Percentiles rank a stretch among this genome's conserved stretches.
Evolutionary conservation across 1,140 invertebrate genomes (phyloP).

Genomic region (Zelostemma sp.): DNA sequence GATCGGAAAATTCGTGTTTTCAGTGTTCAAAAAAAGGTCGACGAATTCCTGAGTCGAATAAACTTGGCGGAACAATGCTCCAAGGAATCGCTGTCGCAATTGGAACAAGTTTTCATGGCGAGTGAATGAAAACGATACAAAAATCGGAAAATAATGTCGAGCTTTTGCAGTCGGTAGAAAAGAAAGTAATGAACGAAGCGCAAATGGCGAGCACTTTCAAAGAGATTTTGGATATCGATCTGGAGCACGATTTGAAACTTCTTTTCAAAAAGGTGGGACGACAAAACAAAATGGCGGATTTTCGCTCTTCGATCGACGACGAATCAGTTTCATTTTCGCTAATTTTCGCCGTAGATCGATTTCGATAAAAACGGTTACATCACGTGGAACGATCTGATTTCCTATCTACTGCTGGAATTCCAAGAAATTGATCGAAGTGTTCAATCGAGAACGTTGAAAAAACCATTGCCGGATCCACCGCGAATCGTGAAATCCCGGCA

Average conservation of each 20-base stretch:
- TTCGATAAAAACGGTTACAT: conserved; percentile 71
- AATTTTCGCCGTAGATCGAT: conserved; percentile 57
- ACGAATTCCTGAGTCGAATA: conserved; percentile 46
- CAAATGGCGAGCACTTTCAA: conserved; percentile 45
- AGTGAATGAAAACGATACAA: neutral
- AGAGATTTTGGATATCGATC: conserved; percentile 43
- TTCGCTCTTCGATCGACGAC: too few species aligned
- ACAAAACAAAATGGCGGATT: too few species aligned
- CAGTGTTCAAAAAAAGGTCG: conserved; percentile 45
- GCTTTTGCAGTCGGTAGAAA: conserved; percentile 30
- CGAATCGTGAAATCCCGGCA: conserved; percentile 74
- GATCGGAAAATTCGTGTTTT: too few species aligned
- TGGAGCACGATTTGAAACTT: conserved; percentile 42
- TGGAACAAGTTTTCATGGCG: conserved; percentile 31
- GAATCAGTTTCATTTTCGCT: conserved; percentile 13
- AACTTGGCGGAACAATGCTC: conserved; percentile 51
- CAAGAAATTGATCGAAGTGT: conserved; percentile 73
- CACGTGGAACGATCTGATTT: conserved; percentile 78
- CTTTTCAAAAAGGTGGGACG: conserved; percentile 52
- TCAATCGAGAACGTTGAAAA: conserved; percentile 71
- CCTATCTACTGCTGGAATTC: conserved; percentile 76
- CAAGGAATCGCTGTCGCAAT: conserved; percentile 42
- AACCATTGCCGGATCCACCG: conserved; percentile 73
- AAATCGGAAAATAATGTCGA: neutral
- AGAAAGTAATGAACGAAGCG: conserved; percentile 33